Evolutionary conservation across 2,113 vertebrate species (phyloP).

Genomic region (Ramphastos sulfuratus): DNA sequence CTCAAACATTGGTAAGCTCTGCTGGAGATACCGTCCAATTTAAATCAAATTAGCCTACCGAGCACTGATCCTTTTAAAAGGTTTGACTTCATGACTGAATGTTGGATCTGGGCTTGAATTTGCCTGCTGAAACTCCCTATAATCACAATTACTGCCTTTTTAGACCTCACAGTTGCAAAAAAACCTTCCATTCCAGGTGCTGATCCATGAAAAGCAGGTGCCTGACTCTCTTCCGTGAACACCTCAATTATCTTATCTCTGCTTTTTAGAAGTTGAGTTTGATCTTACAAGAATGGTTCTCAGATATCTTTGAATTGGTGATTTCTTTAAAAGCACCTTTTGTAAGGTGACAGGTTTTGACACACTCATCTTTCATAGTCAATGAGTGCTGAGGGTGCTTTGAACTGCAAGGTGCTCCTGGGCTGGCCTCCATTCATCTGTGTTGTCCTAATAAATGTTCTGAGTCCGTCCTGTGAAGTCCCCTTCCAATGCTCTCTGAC

Average conservation of each 20-base stretch:
- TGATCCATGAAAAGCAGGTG: not conserved
- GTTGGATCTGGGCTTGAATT: slow-evolving; percentile 3
- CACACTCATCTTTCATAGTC: not conserved
- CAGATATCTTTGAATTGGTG: not conserved
- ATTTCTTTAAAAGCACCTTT: not conserved
- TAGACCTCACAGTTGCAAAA: slow-evolving; percentile 26
- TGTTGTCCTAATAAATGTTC: rapidly evolving
- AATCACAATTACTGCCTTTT: slow-evolving; percentile 50
- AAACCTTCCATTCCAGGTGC: not conserved
- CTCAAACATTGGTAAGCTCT: slow-evolving; percentile 24
- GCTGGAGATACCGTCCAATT: slow-evolving; percentile 52
- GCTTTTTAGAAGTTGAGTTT: not conserved
- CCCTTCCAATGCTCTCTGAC: not conserved
- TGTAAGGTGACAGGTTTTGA: not conserved
- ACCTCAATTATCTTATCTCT: not conserved
- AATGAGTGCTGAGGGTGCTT: not conserved
- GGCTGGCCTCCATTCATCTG: rapidly evolving
- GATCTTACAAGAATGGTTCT: not conserved
- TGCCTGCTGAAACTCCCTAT: slow-evolving; percentile 25
- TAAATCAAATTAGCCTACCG: slow-evolving; percentile 48
- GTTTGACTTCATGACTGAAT: not conserved
- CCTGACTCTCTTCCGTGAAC: not conserved
- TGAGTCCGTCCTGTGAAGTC: not conserved
- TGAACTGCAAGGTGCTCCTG: not conserved
- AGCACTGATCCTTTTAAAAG: slow-evolving; percentile 42